Evolutionary conservation across 1,140 invertebrate genomes (phyloP), one percentile per base, ranked within the genome.

Genomic region (Ceratosolen fusciceps): DNA sequence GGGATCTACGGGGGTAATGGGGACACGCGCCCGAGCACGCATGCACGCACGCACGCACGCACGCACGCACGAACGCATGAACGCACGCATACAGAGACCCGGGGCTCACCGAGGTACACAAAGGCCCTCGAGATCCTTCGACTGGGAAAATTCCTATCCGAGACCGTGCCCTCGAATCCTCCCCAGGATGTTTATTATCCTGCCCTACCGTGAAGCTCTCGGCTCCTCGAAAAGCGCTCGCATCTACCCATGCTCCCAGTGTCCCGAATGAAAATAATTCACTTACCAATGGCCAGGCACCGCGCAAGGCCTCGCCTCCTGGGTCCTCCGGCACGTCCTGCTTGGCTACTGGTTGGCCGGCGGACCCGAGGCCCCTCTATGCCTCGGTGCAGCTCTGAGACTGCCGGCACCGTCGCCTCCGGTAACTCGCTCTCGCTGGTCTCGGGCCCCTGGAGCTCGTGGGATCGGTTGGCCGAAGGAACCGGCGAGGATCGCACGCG

Each of bases 221-320:
- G 24, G 58, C 7, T 29, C 2, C 19, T 60, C 10, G 34, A 10
- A 8, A 2, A 24, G 12, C 21, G 39, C 21, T 2, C 8, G 34
- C 5, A 14, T 37, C 31, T 52, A 12, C 1, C 67, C 24, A 21
- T 4, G 9, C 2, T 39, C 10, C 19, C n/a, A n/a, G 65, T 21
- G 12, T 47, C 39, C 1, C 21, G 26, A 16, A 49, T 24, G 56
- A 21, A 5, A 21, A 21, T 56, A 4, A 7, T 9, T 12, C 56
- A 49, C 73, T 74, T 31, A 74, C 73, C 73, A 62, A 54, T 49
- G 29, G 58, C 58, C 56, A 74, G 31, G 39, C 37, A 49, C 58
- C 34, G 7, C 56, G 73, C 37, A 14, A 24, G 21, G 14, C 26
- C n/a, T 12, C 49, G 12, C 49, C 29, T 21, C 24, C 21, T 49